Evolutionary conservation across 2,113 vertebrate genomes (phyloP).

Genomic region (Tetraodon nigroviridis): DNA sequence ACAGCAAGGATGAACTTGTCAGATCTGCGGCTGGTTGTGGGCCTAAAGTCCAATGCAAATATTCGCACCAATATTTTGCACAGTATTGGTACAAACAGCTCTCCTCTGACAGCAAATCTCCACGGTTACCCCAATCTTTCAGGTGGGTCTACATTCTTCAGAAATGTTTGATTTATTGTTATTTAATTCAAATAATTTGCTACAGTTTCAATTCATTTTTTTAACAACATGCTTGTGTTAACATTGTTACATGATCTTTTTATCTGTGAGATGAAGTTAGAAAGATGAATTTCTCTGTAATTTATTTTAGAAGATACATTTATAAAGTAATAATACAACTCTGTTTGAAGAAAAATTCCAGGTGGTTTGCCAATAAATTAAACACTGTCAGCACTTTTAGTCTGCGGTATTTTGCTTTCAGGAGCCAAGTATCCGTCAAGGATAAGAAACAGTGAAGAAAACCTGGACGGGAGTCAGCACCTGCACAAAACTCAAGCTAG

Average conservation of each 20-base stretch:
- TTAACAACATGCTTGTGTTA: not conserved
- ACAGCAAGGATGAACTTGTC: slow-evolving; percentile 91
- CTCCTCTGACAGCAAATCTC: slow-evolving; percentile 70
- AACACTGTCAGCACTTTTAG: not conserved
- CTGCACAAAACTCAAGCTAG: slow-evolving; percentile 72
- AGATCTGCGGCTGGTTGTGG: slow-evolving; percentile 89
- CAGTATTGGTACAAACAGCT: slow-evolving; percentile 80
- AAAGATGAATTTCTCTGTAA: not conserved
- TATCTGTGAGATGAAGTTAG: not conserved
- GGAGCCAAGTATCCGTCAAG: slow-evolving; percentile 73
- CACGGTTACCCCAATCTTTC: slow-evolving; percentile 62
- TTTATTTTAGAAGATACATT: too few relatives aligned
- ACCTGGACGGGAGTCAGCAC: slow-evolving; percentile 80
- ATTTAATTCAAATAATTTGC: too few relatives aligned
- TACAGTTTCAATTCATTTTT: not conserved
- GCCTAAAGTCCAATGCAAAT: slow-evolving; percentile 73
- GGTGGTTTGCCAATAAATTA: not conserved
- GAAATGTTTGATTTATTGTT: not conserved
- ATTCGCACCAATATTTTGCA: slow-evolving; percentile 77
- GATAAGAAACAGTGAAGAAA: slow-evolving; percentile 81
- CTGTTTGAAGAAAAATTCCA: not conserved
- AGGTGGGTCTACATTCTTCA: slow-evolving; percentile 56
- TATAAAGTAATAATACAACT: too few relatives aligned
- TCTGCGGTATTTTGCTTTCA: slow-evolving; percentile 40
- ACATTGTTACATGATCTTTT: not conserved